A percentile compares a stretch with the other conserved stretches of the same genome.
These are phyloP conservation scores for Noctua pronuba DNA, from an alignment of 2,888 invertebrate species.

Conservation along the genomic window DNA sequence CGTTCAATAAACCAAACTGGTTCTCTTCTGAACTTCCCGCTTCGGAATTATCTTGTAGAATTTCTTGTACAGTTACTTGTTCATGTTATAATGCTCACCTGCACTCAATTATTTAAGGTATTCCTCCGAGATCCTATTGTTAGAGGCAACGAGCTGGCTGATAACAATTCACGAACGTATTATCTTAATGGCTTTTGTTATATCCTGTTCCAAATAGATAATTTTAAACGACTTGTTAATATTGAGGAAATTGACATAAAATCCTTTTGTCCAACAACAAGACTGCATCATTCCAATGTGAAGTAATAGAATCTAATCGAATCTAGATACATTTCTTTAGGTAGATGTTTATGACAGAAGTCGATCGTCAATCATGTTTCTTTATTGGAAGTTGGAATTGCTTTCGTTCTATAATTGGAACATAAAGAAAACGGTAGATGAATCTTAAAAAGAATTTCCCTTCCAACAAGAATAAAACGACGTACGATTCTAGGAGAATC, in stretches of 20 bases:
- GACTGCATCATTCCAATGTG: not conserved
- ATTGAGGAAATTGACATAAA: constrained; percentile 21
- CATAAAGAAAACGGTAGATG: constrained; percentile 20
- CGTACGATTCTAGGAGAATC: not conserved
- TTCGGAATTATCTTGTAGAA: constrained; percentile 85
- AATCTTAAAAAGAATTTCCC: not conserved
- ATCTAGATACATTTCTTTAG: constrained; percentile 13
- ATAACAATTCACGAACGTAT: constrained; percentile 48
- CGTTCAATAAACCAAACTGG: constrained; percentile 86
- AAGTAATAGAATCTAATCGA: not conserved
- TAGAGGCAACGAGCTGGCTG: constrained; percentile 29
- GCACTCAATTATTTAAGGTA: constrained; percentile 63
- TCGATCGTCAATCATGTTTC: constrained; percentile 24
- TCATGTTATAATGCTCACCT: constrained; percentile 59
- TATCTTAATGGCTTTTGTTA: constrained; percentile 54
- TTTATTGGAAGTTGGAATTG: constrained; percentile 25
- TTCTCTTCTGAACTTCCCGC: constrained; percentile 84
- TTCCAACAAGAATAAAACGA: not conserved
- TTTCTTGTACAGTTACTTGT: constrained; percentile 83
- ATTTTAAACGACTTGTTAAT: constrained; percentile 28
- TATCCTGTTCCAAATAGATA: constrained; percentile 42
- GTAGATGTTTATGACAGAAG: constrained; percentile 6
- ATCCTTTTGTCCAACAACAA: constrained; percentile 6
- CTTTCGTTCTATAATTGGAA: constrained; percentile 20
- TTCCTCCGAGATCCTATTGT: constrained; percentile 44